These are phyloP conservation scores for Taeniopygia guttata DNA, from an alignment of 2,797 vertebrate species.

Conservation along the genomic window DNA sequence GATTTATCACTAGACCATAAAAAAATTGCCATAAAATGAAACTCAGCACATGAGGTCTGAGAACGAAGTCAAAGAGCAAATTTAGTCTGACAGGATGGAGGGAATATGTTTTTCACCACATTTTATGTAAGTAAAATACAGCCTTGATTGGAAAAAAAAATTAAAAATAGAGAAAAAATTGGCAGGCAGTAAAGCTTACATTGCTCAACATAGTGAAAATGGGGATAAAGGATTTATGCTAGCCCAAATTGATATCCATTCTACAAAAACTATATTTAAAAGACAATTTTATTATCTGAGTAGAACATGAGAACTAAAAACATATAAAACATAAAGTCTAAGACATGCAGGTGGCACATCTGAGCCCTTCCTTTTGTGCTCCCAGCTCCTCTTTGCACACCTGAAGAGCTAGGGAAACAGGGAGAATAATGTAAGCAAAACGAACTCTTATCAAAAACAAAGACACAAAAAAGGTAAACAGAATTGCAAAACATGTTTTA, in stretches of 20 bases:
- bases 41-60: not conserved
- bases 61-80: not conserved
- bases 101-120: not conserved
- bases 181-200: not conserved
- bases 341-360: not conserved
- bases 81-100: not conserved
- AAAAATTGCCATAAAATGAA: slow-evolving; percentile 12
- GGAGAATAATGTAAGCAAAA: not conserved
- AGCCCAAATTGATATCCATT: not conserved
- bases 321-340: not conserved
- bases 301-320: not conserved
- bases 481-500: not conserved
- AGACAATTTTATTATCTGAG: not conserved
- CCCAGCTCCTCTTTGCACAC: not conserved
- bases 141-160: not conserved
- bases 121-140: not conserved
- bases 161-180: not conserved
- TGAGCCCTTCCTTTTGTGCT: not conserved
- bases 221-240: not conserved
- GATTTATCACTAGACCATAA: not conserved
- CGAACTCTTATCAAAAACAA: not conserved
- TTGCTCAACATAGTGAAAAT: not conserved
- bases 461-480: not conserved
- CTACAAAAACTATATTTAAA: not conserved
- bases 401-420: not conserved